Evolutionary conservation across 2,797 vertebrate genomes (phyloP).

Genomic region (Limosa lapponica): DNA sequence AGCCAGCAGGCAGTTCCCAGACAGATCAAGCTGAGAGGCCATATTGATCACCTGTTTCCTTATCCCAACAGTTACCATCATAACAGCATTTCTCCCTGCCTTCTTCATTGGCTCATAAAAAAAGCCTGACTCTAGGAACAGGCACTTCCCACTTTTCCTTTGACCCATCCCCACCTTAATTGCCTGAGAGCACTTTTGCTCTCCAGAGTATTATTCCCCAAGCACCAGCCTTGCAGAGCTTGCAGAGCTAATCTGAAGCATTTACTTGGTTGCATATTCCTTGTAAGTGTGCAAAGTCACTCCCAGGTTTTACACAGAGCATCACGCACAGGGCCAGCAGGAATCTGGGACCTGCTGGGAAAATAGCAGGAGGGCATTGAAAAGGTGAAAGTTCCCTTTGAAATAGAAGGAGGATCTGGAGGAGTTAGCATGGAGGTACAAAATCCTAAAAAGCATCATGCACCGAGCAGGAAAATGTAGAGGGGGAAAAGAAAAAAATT

Average conservation of each 20-base stretch:
- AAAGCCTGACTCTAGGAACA: background rate
- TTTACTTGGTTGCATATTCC: background rate
- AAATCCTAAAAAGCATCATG: background rate
- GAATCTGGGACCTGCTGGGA: background rate
- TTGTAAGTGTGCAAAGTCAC: background rate
- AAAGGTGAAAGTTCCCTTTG: background rate
- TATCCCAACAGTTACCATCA: background rate
- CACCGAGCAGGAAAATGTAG: background rate
- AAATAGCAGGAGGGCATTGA: background rate
- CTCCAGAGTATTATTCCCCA: background rate
- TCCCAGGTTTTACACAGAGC: background rate
- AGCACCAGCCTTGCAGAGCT: background rate
- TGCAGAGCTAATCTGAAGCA: background rate
- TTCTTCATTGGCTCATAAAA: background rate
- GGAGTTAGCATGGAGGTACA: background rate
- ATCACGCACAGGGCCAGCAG: background rate
- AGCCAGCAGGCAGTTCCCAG: background rate
- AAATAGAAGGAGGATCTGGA: background rate
- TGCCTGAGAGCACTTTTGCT: background rate
- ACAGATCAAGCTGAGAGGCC: background rate
- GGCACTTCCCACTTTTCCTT: background rate
- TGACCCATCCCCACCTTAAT: background rate
- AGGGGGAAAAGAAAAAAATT: background rate
- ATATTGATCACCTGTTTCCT: background rate
- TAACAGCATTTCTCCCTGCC: background rate